Evolutionary conservation across 2,888 invertebrate genomes (phyloP).

Genomic region (Chrysotoxum bicinctum): DNA sequence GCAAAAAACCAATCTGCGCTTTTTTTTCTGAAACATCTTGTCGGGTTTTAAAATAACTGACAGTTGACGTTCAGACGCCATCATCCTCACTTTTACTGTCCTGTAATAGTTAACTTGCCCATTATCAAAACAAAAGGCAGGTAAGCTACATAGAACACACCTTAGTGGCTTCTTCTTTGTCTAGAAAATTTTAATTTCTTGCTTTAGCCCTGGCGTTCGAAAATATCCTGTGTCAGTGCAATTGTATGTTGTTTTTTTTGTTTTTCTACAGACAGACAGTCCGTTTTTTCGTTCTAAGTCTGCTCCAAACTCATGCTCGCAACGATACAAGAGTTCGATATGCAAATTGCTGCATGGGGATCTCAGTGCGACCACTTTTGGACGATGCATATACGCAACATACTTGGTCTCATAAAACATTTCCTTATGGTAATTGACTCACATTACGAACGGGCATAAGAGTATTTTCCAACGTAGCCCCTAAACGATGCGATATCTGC

Average conservation of each 20-base stretch:
- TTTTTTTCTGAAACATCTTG: not conserved
- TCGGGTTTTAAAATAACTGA: constrained; percentile 10
- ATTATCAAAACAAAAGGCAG: not conserved
- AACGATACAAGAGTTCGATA: constrained; percentile 44
- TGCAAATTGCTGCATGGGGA: constrained; percentile 49
- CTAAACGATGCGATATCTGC: constrained; percentile 43
- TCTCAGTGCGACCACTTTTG: constrained; percentile 33
- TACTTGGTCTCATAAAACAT: constrained; percentile 45
- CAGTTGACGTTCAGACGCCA: constrained; percentile 29
- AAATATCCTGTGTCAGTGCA: constrained; percentile 20
- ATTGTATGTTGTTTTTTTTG: not conserved
- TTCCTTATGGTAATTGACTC: constrained; percentile 70
- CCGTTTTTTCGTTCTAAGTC: not conserved
- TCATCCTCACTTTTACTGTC: constrained; percentile 16
- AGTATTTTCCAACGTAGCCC: constrained; percentile 43
- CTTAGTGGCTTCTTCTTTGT: constrained; percentile 1
- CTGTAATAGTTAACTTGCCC: not conserved
- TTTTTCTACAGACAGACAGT: constrained; percentile 25
- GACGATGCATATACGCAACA: constrained; percentile 35
- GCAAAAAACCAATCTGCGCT: not conserved
- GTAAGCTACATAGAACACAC: constrained; percentile 6
- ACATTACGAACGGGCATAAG: constrained; percentile 18
- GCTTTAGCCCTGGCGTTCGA: not conserved
- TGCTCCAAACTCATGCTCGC: not conserved
- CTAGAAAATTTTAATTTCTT: constrained; percentile 17